Evolutionary conservation across 2,797 vertebrate species (phyloP), one percentile per base, ranked within the genome.

Genomic region (Lophotriccus pileatus): DNA sequence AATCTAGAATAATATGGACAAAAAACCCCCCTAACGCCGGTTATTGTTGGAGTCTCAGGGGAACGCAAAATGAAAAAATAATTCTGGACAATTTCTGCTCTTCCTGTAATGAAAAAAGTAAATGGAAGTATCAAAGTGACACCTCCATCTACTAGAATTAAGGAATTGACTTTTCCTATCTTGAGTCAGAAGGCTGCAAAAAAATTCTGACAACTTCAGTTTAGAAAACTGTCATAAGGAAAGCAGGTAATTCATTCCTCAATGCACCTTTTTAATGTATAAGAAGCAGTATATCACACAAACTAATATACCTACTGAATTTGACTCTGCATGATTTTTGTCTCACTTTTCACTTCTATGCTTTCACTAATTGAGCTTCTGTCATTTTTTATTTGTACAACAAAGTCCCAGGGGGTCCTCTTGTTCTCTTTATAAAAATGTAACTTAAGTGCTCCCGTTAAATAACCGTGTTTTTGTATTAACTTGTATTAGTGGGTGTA

Each of bases 61-160:
- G 56, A 90, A 52, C 17, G 47, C 3, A 53, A 84, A 84, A 84
- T 83, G 59, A 84, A 85, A 78, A 91, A 91, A 50, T 60, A 92
- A 90, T 73, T 91, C 80, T 72, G 80, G 83, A 83, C 74, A 82
- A 88, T 63, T 94, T 93, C 74, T 89, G 53, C 36, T 90, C 36
- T 87, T 88, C 36, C 49, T 77, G 9, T 72, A 95, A 91, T 93
- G 83, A 96, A 94, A 94, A 94, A 94, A 84, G 80, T 79, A 94
- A 94, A 89, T 74, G 64, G 67, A 79, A 92, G 75, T 77, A 91
- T 87, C 84, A 93, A 77, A 84, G 74, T 77, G 85, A 91, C 90
- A 93, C 83, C 67, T 93, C 85, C 77, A 92, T 90, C 85, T 67
- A 90, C 80, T 47, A 94, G 77, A 95, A 95, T 95, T 94, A 94